Evolutionary conservation across 2,888 invertebrate genomes (phyloP).

Genomic region (Adineta ricciae): DNA sequence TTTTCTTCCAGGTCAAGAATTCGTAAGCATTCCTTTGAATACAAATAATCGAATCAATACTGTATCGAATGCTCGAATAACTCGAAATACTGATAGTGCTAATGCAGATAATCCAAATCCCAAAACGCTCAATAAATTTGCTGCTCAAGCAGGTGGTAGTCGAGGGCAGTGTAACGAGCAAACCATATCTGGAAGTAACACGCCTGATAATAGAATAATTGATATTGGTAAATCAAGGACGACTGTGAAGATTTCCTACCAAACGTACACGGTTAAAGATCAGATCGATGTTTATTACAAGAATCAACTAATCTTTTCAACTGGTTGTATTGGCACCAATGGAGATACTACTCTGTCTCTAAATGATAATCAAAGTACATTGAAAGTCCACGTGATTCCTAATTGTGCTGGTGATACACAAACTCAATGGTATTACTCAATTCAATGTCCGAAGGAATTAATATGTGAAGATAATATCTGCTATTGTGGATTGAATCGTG

Average conservation of each 20-base stretch:
- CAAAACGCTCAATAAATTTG: no score
- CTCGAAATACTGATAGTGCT: background rate
- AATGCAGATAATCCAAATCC: background rate
- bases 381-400: background rate
- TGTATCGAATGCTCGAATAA: rapidly evolving
- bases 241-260: background rate
- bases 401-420: background rate
- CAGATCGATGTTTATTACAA: background rate
- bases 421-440: background rate
- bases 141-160: background rate
- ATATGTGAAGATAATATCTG: background rate
- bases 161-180: background rate
- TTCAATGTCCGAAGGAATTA: background rate
- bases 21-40: background rate
- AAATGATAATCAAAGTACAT: background rate
- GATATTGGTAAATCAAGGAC: background rate
- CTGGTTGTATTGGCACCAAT: background rate
- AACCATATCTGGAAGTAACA: background rate
- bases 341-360: background rate
- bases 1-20: background rate
- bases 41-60: background rate
- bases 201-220: background rate
- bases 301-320: background rate
- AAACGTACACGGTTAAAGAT: background rate
- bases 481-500: background rate